Base-by-base conservation (phyloP, 2,113 vertebrate species). In the Scalopus aquaticus region DNA sequence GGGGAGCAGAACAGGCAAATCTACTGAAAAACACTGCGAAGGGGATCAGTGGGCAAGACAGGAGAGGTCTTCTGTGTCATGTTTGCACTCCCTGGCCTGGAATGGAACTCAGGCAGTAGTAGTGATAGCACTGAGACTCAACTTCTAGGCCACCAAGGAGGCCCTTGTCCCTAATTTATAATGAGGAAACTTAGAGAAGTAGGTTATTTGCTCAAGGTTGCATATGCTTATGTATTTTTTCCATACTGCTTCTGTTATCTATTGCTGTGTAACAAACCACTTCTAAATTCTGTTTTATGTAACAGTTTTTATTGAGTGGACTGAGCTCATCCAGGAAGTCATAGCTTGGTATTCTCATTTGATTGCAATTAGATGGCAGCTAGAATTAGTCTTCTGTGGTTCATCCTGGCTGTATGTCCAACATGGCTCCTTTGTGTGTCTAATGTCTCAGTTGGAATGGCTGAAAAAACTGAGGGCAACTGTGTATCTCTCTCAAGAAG, bases 241-340 rank as follows among this genome's bases (percentile, higher is more conserved):
- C 56, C 42, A 46, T 30, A 42, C 32, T 39, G 30, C 51, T 69
- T 72, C 13, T 17, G 2, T 94, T 64, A 65, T 15, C 30, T 85
- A 12, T 77, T 56, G 11, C 15, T 80, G 1, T 54, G 12, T 87
- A 62, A 74, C 15, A 93, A 95, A 32, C 32, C 7, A 22, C 5
- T 86, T 16, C 15, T 72, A 65, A 81, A 37, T 85, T 84, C 78
- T 73, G 20, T 64, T 77, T 80, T 85, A 85, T 86, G 35, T n/a
- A 67, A 11, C 67, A 46, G 51, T 62, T 74, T 82, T 19, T 62
- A 64, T 19, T 73, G 2, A 65, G 28, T 54, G 78, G 35, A 46
- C 78, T 74, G 22, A 88, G 26, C 28, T 81, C 39, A 89, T 30
- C 19, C 49, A 64, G 83, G n/a, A 93, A 91, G 28, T 78, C 91